phyloP scores from a whole-genome alignment of 2,888 invertebrate species.

The Tryphoninae sp. region DNA sequence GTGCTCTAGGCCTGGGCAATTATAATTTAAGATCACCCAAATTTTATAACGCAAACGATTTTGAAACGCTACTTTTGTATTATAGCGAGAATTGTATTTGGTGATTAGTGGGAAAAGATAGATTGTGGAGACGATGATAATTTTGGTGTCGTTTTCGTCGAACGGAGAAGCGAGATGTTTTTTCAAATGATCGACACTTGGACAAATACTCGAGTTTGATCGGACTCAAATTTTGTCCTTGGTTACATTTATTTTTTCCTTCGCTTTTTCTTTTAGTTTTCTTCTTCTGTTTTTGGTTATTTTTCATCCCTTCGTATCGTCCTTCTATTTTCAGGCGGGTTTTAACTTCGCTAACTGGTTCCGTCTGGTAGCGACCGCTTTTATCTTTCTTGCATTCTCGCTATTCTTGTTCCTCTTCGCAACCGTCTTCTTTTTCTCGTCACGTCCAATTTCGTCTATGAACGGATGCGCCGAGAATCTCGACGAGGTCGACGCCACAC shows the following conservation, averaged over 20 bases:
- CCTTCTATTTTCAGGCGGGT: conserved; percentile 26
- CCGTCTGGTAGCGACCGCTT: conserved; percentile 36
- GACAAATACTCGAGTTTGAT: too few relatives aligned
- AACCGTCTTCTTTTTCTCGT: conserved; percentile 35
- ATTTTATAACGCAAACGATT: too few relatives aligned
- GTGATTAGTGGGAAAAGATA: too few relatives aligned
- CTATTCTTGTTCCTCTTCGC: conserved; percentile 17
- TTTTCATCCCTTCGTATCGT: conserved; percentile 15
- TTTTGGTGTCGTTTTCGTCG: too few relatives aligned
- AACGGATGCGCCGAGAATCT: conserved; percentile 60
- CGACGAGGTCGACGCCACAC: conserved; percentile 53
- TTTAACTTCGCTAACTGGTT: conserved; percentile 44
- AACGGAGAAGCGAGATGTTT: too few relatives aligned
- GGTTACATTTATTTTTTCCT: not conserved
- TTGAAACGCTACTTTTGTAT: too few relatives aligned
- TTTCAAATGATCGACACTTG: too few relatives aligned
- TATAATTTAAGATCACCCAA: too few relatives aligned
- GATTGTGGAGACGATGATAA: too few relatives aligned
- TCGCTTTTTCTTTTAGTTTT: not conserved
- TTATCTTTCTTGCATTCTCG: conserved; percentile 50
- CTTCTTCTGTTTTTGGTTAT: not conserved
- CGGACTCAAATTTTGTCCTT: too few relatives aligned
- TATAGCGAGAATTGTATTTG: too few relatives aligned
- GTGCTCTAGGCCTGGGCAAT: too few relatives aligned
- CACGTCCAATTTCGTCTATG: conserved; percentile 63